Percentiles rank a stretch among this genome's conserved stretches.
phyloP scores from a whole-genome alignment of 2,888 invertebrate species.

The Noctua fimbriata region DNA sequence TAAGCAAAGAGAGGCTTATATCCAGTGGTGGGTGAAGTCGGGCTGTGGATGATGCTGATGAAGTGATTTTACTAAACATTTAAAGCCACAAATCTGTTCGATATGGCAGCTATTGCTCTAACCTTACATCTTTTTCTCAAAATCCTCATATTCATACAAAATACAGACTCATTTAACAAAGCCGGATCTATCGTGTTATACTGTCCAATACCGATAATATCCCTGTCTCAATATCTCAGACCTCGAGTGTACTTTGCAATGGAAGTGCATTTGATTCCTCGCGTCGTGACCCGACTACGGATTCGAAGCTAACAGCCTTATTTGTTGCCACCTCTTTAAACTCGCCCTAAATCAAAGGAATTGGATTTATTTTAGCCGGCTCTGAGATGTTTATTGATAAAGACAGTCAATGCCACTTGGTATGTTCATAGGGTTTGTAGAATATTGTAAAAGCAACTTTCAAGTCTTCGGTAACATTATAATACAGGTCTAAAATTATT shows the following conservation, averaged over 20 bases:
- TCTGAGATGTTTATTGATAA: conserved; percentile 43
- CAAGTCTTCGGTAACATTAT: background rate
- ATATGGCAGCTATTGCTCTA: background rate
- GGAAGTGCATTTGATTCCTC: conserved; percentile 86
- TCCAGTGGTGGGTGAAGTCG: too few species aligned
- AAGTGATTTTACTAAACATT: background rate
- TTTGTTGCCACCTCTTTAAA: conserved; percentile 83
- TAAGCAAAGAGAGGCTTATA: too few species aligned
- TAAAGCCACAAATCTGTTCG: background rate
- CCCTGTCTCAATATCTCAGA: conserved; percentile 23
- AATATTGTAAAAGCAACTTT: background rate
- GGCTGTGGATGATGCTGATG: too few species aligned
- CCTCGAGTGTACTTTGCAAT: conserved; percentile 70
- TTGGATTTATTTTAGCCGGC: conserved; percentile 62
- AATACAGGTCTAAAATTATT: background rate
- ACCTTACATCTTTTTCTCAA: background rate
- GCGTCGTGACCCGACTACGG: conserved; percentile 86
- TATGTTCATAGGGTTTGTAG: background rate
- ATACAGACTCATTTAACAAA: background rate
- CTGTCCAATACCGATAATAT: conserved; percentile 24
- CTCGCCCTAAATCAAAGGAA: conserved; percentile 70
- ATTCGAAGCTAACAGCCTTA: conserved; percentile 85
- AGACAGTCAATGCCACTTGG: background rate
- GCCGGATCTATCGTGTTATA: background rate
- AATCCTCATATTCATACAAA: background rate